Base-by-base conservation (phyloP, 2,113 vertebrate genomes). In the Puntigrus tetrazona region DNA sequence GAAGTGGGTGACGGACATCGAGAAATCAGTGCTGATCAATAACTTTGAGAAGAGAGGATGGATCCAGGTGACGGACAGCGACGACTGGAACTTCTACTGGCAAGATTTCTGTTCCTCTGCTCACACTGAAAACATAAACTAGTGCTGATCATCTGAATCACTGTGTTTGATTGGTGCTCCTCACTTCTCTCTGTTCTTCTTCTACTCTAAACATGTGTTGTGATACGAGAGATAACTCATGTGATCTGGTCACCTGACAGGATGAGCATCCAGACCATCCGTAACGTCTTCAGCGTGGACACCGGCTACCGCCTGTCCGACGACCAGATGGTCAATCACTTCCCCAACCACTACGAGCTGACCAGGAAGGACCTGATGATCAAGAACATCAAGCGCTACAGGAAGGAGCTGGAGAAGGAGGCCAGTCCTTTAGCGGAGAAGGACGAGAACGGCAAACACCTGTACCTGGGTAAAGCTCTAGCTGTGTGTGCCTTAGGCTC, bases 31-130 rank as follows among this genome's bases (percentile, higher is more conserved):
- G 90, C 94, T 99, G 67, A 95, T 99, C 91, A 99, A 99, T 88
- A 99, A 99, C 94, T 99, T 99, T 84, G 98, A 99, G 89, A 99
- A 99, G 91, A 95, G 98, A 90, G 97, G 97, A 72, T 99, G 98
- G 98, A 78, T 96, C 75, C 97, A 95, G 82, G 98, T 98, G 78
- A 90, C 96, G 1, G 97, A 98, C 76, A 98, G 89, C 50, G 97
- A 98, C 67, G 97, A 99, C 83, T 99, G 98, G 98, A 99, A 99
- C 87, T 98, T 99, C 88, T 99, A 99, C 92, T 99, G 98, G 98
- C 97, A 87, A 91, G 95, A 83, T 85, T 81, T 45, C 34, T 3
- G 8, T 81, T 38, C 91, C 29, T 31, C 13, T 0, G 27, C 7
- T 16, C 25, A 29, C 3, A 52, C 50, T 52, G 18, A 52, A 11